A percentile compares a stretch with the other conserved stretches of the same genome.
Conservation (phyloP, 2,113 vertebrate species). For the Chelonoidis abingdonii region DNA sequence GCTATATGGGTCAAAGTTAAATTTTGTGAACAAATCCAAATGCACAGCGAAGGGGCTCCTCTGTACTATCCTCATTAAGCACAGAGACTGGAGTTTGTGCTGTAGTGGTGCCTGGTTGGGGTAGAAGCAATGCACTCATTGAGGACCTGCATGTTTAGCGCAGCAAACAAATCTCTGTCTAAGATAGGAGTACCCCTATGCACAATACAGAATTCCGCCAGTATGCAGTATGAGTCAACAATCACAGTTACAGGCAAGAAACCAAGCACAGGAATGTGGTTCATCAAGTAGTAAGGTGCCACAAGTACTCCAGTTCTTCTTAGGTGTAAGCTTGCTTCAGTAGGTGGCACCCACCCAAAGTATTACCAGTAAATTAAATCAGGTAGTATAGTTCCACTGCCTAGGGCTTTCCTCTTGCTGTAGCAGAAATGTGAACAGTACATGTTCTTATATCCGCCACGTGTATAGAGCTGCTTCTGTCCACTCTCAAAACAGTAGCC, state of each 20-base stretch:
- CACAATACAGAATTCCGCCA: neutral
- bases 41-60: neutral
- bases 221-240: neutral
- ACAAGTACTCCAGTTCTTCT: no score
- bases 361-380: neutral
- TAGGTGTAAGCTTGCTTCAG: neutral
- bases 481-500: neutral
- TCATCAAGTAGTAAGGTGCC: neutral
- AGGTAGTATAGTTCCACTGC: neutral
- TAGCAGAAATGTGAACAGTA: neutral
- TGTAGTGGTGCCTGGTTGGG: neutral
- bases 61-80: neutral
- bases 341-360: neutral
- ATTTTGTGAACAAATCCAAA: neutral
- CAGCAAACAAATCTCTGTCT: neutral
- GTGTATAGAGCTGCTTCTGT: neutral
- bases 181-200: neutral
- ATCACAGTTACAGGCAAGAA: neutral
- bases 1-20: neutral
- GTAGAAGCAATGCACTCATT: neutral
- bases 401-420: accelerated
- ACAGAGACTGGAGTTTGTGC: neutral
- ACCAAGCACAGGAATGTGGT: neutral
- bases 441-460: neutral
- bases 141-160: neutral